phyloP scores from a whole-genome alignment of 2,113 vertebrate species.

The Muntiacus muntjak region DNA sequence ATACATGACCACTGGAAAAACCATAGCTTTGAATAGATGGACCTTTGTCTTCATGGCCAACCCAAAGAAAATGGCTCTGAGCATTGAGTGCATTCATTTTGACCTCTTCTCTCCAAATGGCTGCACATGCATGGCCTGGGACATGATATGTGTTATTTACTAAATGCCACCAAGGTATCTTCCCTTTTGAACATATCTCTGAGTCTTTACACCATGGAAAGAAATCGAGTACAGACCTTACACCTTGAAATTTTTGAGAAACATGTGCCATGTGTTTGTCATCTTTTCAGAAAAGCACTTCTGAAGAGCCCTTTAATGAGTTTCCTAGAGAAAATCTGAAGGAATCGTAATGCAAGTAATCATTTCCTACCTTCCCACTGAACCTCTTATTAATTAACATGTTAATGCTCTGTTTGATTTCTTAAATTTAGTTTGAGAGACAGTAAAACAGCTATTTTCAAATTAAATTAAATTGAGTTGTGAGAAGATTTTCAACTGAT shows the following conservation, averaged over 20 bases:
- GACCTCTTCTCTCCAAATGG: background rate
- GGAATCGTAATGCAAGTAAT: constrained; percentile 75
- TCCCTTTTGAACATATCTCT: background rate
- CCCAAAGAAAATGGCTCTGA: background rate
- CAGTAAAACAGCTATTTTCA: constrained; percentile 81
- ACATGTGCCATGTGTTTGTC: constrained; percentile 50
- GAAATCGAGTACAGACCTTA: background rate
- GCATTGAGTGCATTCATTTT: background rate
- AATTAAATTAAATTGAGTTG: constrained; percentile 80
- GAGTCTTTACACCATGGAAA: background rate
- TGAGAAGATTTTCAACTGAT: constrained; percentile 71
- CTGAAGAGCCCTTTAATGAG: constrained; percentile 80
- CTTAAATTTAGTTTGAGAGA: constrained; percentile 81
- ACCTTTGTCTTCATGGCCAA: background rate
- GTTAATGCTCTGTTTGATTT: constrained; percentile 82
- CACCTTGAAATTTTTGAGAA: constrained; percentile 40
- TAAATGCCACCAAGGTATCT: background rate
- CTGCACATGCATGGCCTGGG: background rate
- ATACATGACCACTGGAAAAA: background rate
- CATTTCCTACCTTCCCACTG: constrained; percentile 75
- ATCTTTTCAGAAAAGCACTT: constrained; percentile 61
- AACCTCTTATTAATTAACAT: constrained; percentile 84
- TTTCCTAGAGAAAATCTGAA: constrained; percentile 76
- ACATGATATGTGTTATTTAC: too few species aligned
- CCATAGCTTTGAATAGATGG: background rate